phyloP scores from a whole-genome alignment of 2,888 invertebrate genomes.

The Rhagium mordax region DNA sequence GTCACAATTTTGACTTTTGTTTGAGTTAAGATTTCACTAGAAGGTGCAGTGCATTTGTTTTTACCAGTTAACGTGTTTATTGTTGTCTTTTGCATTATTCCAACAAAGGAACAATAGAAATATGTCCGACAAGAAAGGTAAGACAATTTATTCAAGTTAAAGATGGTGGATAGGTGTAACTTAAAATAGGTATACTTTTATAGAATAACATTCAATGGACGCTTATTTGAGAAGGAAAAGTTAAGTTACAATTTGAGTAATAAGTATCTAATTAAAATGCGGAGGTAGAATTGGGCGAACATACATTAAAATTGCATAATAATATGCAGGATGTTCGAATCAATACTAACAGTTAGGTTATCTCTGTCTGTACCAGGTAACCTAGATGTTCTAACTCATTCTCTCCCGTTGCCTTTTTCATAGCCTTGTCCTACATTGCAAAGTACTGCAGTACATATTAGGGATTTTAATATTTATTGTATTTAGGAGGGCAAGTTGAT shows the following conservation, averaged over 20 bases:
- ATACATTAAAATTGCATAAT: slow-evolving; percentile 63
- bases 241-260: slow-evolving; percentile 32
- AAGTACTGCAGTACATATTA: slow-evolving; percentile 65
- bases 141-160: slow-evolving; percentile 46
- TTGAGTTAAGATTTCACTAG: slow-evolving; percentile 38
- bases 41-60: slow-evolving; percentile 48
- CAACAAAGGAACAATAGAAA: slow-evolving; percentile 41
- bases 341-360: slow-evolving; percentile 67
- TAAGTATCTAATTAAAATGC: slow-evolving; percentile 33
- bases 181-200: slow-evolving; percentile 39
- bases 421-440: slow-evolving; percentile 70
- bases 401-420: slow-evolving; percentile 62
- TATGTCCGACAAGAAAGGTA: slow-evolving; percentile 65
- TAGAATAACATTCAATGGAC: slow-evolving; percentile 26
- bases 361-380: slow-evolving; percentile 66
- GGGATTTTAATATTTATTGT: slow-evolving; percentile 61
- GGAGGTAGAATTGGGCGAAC: slow-evolving; percentile 50
- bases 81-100: slow-evolving; percentile 44
- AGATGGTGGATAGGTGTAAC: slow-evolving; percentile 49
- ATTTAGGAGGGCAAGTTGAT: slow-evolving; percentile 67
- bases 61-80: slow-evolving; percentile 42
- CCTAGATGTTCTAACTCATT: slow-evolving; percentile 66
- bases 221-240: slow-evolving; percentile 38
- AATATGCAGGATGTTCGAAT: slow-evolving; percentile 68
- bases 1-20: slow-evolving; percentile 48